A percentile compares a stretch with the other conserved stretches of the same genome.
Evolutionary conservation across 2,797 vertebrate genomes (phyloP).

Genomic region (Sardinella longiceps): DNA sequence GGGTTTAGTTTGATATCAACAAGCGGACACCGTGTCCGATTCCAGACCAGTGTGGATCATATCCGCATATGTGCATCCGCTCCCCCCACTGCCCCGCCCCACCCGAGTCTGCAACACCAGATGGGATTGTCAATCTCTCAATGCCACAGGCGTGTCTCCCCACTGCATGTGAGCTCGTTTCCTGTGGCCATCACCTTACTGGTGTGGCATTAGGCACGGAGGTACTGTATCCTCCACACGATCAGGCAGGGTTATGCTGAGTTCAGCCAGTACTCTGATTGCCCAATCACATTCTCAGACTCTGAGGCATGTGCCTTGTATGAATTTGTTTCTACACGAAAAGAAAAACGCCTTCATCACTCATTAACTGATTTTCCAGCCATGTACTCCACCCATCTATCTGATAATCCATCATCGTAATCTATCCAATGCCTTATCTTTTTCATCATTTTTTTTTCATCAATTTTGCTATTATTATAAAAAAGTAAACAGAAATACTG

Average conservation of each 20-base stretch:
- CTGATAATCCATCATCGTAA: no score
- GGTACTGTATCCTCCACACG: neutral
- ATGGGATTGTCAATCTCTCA: conserved; percentile 24
- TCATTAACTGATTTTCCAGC: neutral
- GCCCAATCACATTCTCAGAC: conserved; percentile 37
- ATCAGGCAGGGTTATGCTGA: neutral
- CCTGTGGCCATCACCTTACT: conserved; percentile 13
- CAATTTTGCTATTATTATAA: neutral
- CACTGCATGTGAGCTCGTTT: neutral
- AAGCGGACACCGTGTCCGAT: neutral
- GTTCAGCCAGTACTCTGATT: conserved; percentile 13
- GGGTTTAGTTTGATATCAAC: neutral
- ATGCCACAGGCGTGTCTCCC: neutral
- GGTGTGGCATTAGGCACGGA: neutral
- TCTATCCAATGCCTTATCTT: no score
- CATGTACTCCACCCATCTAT: neutral
- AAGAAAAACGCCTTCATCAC: neutral
- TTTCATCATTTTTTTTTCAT: no score
- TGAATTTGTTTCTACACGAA: neutral
- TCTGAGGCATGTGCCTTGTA: conserved; percentile 1
- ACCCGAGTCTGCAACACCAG: neutral
- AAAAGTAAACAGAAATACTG: neutral
- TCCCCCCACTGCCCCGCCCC: neutral
- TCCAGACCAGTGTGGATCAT: neutral
- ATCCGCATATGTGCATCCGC: neutral